Conservation (phyloP, 2,888 invertebrate species). For the Chloromyia formosa region DNA sequence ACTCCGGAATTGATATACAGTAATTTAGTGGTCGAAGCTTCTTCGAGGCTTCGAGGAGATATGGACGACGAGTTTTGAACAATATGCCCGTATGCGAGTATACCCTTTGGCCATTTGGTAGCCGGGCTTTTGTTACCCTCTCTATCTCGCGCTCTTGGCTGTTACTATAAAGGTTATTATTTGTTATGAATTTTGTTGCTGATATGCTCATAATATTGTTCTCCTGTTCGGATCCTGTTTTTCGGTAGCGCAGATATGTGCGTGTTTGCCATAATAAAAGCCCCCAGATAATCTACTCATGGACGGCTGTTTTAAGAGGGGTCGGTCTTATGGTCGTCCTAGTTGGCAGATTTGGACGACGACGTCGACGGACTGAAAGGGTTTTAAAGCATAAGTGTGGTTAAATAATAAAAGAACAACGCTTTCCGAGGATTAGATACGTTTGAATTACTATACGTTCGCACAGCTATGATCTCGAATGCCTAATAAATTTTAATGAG, state of each 20-base stretch:
- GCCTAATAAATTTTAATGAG: constrained; percentile 33
- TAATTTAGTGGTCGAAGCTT: constrained; percentile 23
- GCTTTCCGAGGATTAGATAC: background rate
- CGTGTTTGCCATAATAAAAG: background rate
- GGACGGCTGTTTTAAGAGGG: constrained; percentile 15
- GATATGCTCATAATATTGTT: constrained; percentile 8
- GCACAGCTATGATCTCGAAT: constrained; percentile 7
- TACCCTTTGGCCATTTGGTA: background rate
- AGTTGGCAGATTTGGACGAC: background rate
- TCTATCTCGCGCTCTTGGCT: constrained; percentile 2
- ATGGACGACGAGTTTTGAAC: background rate
- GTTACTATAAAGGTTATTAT: constrained; percentile 28
- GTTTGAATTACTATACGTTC: background rate
- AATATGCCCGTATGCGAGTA: background rate
- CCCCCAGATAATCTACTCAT: constrained; percentile 15
- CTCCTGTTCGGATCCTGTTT: background rate
- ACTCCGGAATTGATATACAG: constrained; percentile 31
- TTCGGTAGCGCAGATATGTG: background rate
- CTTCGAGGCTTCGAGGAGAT: background rate
- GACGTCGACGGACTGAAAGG: background rate
- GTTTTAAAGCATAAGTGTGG: constrained; percentile 31
- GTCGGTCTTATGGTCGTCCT: background rate
- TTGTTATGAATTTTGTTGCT: constrained; percentile 30
- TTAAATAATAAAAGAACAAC: constrained; percentile 30
- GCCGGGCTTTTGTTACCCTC: background rate